Evolutionary conservation across 2,888 invertebrate species (phyloP), one percentile per base, ranked within the genome.

Genomic region (Monopis laevigella): DNA sequence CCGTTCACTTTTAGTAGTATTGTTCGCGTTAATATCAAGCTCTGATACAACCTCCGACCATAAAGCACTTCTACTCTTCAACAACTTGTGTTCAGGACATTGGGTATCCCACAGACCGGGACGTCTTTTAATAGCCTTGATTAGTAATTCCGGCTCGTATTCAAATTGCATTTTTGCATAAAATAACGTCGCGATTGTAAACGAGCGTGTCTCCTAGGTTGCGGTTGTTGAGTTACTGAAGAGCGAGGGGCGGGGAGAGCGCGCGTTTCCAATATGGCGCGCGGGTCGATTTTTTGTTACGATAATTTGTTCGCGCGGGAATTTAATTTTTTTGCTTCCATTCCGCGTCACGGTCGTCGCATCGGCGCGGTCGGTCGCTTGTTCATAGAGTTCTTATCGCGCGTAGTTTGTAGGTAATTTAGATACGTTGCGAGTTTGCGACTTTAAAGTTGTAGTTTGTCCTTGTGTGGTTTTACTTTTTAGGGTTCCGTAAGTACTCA

Each of bases 51-150:
- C 61, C 47, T 77, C 74, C 19, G 52, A 58, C 80, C 78, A 78
- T 27, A 74, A 53, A 44, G 58, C 59, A 45, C 59, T 56, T 38
- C 72, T 55, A 19, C 10, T 40, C 41, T 56, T 17, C 58, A 56
- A 74, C 2, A 60, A 57, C 14, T 71, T 64, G 46, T 77, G 75
- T 7, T 70, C 68, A 2, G 57, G 43, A 44, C 70, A 58, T 3
- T 68, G 67, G 46, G 56, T 62, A 51, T 80, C 67, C 80, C 80
- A 80, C 51, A 80, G 62, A 0, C 73, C 77, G 1, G 73, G 77
- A 0, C 78, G 67, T 46, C 69, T 77, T 45, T 55, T 64, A 19
- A 80, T 66, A 50, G 73, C 77, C 21, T 69, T 63, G 39, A 80
- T 78, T 2, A 80, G 58, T 10, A 59, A 54, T 46, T 77, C 77